These are phyloP conservation scores for Bombus confusus DNA, from an alignment of 1,140 invertebrate genomes.

Conservation along the genomic window DNA sequence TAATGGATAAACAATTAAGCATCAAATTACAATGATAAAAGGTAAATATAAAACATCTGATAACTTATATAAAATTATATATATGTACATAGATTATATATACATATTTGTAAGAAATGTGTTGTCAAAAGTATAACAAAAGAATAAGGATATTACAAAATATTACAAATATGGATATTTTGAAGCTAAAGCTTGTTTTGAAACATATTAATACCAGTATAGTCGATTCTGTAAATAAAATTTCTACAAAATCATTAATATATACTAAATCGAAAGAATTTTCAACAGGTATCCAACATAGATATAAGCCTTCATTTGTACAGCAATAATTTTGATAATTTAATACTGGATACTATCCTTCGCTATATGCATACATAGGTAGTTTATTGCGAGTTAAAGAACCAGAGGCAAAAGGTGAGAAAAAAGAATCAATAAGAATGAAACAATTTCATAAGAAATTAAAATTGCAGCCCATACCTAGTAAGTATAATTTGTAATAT, in stretches of 20 bases:
- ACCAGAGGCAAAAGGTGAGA: neutral
- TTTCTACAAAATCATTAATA: slow-evolving; percentile 18
- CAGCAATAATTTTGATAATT: neutral
- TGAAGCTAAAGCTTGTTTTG: neutral
- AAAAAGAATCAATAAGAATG: slow-evolving; percentile 68
- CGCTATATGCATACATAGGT: slow-evolving; percentile 11
- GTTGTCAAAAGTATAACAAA: slow-evolving; percentile 18
- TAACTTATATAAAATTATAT: neutral
- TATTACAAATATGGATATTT: slow-evolving; percentile 26
- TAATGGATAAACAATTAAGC: neutral
- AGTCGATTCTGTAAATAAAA: slow-evolving; percentile 5
- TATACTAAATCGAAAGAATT: slow-evolving; percentile 27
- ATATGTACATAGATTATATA: neutral
- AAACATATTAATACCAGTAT: neutral
- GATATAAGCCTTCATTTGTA: neutral
- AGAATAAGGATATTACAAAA: neutral
- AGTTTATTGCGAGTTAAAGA: slow-evolving; percentile 11
- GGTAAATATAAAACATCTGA: neutral
- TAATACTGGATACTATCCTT: neutral
- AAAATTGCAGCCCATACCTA: slow-evolving; percentile 65
- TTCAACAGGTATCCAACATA: slow-evolving; percentile 45
- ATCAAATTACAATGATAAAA: neutral
- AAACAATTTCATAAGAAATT: slow-evolving; percentile 73
- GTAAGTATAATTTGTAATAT: slow-evolving; percentile 53
- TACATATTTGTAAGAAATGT: neutral